These are phyloP conservation scores for Orthonevra nobilis DNA, from an alignment of 2,888 invertebrate species.

Conservation along the genomic window DNA sequence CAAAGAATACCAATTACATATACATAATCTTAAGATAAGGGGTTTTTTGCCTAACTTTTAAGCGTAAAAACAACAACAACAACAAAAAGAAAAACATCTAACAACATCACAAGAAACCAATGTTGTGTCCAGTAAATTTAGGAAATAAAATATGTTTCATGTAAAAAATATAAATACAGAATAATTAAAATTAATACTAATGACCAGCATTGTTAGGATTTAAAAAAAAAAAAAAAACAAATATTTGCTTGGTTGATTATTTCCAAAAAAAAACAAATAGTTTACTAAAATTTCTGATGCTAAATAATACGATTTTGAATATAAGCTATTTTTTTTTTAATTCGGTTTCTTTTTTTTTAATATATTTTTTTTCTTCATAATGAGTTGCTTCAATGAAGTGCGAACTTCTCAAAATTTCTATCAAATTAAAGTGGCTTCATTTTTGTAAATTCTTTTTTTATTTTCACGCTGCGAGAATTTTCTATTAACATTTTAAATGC, in stretches of 20 bases:
- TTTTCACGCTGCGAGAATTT: slow-evolving; percentile 73
- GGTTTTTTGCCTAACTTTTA: slow-evolving; percentile 66
- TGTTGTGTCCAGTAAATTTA: slow-evolving; percentile 23
- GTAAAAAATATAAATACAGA: slow-evolving; percentile 27
- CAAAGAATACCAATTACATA: slow-evolving; percentile 70
- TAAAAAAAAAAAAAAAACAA: background rate
- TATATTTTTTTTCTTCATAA: too few species aligned
- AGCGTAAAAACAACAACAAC: slow-evolving; percentile 11
- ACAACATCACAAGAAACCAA: background rate
- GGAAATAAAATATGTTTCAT: slow-evolving; percentile 35
- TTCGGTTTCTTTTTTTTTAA: background rate
- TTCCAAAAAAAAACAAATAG: background rate
- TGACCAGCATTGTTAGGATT: slow-evolving; percentile 47
- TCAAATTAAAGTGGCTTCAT: slow-evolving; percentile 52
- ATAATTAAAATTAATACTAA: background rate
- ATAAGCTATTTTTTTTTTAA: background rate
- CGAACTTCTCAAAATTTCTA: slow-evolving; percentile 9
- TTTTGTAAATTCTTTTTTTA: slow-evolving; percentile 66
- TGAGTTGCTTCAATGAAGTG: too few species aligned
- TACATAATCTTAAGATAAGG: slow-evolving; percentile 70
- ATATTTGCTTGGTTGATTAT: background rate
- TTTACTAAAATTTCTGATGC: background rate
- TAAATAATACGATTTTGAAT: background rate
- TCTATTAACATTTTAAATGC: slow-evolving; percentile 71
- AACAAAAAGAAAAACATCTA: background rate